Percentiles rank a stretch among this genome's conserved stretches.
These are phyloP conservation scores for Dascillus cervinus DNA, from an alignment of 2,888 invertebrate genomes.

Conservation along the genomic window DNA sequence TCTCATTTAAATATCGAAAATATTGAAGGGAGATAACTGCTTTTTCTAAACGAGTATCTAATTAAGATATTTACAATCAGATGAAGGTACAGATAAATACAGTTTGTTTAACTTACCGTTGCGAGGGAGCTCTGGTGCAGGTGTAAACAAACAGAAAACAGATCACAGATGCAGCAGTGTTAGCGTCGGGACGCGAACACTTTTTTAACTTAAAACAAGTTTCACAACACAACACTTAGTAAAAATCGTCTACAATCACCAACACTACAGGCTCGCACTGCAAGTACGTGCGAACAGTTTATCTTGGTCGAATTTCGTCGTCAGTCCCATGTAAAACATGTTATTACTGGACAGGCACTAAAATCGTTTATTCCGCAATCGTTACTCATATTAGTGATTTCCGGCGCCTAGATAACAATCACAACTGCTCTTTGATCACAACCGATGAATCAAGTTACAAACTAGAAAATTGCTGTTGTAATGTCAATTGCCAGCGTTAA, in stretches of 20 bases:
- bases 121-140: constrained; percentile 18
- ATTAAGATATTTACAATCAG: constrained; percentile 23
- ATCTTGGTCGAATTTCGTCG: constrained; percentile 1
- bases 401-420: constrained; percentile 7
- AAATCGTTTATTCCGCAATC: constrained; percentile 2
- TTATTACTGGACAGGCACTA: constrained; percentile 3
- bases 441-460: constrained; percentile 4
- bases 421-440: constrained; percentile 3
- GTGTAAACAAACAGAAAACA: constrained; percentile 21
- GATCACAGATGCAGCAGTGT: constrained; percentile 22
- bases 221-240: constrained; percentile 20
- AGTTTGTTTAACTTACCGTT: constrained; percentile 23
- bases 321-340: constrained; percentile 5
- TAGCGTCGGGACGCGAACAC: constrained; percentile 18
- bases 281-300: too few species aligned
- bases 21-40: too few species aligned
- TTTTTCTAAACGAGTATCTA: constrained; percentile 13
- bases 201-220: constrained; percentile 17
- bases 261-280: too few species aligned
- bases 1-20: too few species aligned
- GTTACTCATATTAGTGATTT: constrained; percentile 4
- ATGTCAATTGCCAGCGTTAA: too few species aligned
- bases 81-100: constrained; percentile 20
- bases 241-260: constrained; percentile 11
- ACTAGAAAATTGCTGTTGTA: background rate